Base-by-base conservation (phyloP, 1,140 invertebrate genomes). In the Oncopodura yosiiana region DNA sequence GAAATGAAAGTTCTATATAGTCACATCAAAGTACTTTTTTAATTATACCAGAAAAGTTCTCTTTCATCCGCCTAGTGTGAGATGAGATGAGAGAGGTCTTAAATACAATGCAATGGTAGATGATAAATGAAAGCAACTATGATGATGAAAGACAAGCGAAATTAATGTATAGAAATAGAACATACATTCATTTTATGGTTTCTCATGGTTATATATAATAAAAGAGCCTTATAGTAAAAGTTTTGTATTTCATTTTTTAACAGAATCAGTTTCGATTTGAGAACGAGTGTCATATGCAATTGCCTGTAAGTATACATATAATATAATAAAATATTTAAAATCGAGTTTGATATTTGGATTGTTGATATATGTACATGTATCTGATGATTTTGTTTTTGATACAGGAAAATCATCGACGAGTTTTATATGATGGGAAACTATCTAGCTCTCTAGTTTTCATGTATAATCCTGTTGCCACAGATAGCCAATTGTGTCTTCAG, bases 381-480 rank as follows among this genome's bases (percentile, higher is more conserved):
- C n/a, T n/a, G n/a, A n/a, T n/a, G n/a, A n/a, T n/a, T n/a, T n/a
- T n/a, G n/a, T n/a, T n/a, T n/a, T n/a, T n/a, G n/a, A n/a, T n/a
- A n/a, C n/a, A n/a, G 3, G 62, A 64, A 29, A 64, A 64, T 49
- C 66, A 51, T 53, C 70, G 74, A 30, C 73, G 96, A 89, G 90
- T 97, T 56, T 77, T 99, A 62, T 99, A 98, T 74, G 95, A 99
- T 75, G 94, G 94, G 55, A 95, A 94, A 74, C 75, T 99, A 65
- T 94, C 93, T 57, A 87, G 82, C 65, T 86, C 88, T 62, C 91
- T 99, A 68, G 90, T 99, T 65, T 98, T 99, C 73, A 95, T 98
- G 86, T 99, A 99, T 77, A 99, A 97, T 74, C 95, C 96, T 44
- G 94, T 99, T 66, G 94, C 95, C 45, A 93, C 88, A 36, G 94